Percentiles rank a stretch among this genome's conserved stretches.
These are phyloP conservation scores for Calliopsis andreniformis DNA, from an alignment of 1,140 invertebrate species.

Conservation along the genomic window DNA sequence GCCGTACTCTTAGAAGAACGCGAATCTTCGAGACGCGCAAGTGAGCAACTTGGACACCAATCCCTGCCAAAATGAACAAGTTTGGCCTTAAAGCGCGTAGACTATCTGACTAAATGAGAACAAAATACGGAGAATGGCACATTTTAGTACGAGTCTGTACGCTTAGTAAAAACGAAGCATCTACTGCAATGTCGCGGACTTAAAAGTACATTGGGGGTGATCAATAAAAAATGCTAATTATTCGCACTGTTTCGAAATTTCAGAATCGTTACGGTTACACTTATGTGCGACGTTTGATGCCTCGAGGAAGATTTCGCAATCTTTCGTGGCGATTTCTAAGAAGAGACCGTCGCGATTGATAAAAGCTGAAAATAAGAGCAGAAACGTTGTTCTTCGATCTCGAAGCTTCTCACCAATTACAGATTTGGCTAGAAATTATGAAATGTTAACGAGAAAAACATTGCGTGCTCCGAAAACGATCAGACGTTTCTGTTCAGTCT, in stretches of 20 bases:
- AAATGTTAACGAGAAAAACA: not conserved
- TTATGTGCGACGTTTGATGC: not conserved
- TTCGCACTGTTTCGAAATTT: not conserved
- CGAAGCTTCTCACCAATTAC: not conserved
- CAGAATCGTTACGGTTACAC: not conserved
- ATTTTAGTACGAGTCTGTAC: not conserved
- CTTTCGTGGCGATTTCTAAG: too few relatives aligned
- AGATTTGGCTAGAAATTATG: not conserved
- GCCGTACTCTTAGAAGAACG: constrained; percentile 4
- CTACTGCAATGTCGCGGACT: not conserved
- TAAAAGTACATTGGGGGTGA: not conserved
- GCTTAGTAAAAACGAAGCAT: constrained; percentile 27
- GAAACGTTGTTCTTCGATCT: not conserved
- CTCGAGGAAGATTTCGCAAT: constrained; percentile 13
- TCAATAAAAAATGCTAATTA: not conserved
- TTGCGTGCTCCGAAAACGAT: constrained; percentile 11
- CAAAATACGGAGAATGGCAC: constrained; percentile 17
- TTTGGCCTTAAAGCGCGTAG: not conserved
- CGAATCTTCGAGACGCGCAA: not conserved
- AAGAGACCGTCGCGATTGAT: not conserved
- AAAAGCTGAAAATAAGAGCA: not conserved
- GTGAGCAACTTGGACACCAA: constrained; percentile 18
- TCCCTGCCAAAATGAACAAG: not conserved
- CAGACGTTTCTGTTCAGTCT: constrained; percentile 18
- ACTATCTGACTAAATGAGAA: not conserved